These are phyloP conservation scores for Sprattus sprattus DNA, from an alignment of 2,113 vertebrate genomes.

Conservation along the genomic window DNA sequence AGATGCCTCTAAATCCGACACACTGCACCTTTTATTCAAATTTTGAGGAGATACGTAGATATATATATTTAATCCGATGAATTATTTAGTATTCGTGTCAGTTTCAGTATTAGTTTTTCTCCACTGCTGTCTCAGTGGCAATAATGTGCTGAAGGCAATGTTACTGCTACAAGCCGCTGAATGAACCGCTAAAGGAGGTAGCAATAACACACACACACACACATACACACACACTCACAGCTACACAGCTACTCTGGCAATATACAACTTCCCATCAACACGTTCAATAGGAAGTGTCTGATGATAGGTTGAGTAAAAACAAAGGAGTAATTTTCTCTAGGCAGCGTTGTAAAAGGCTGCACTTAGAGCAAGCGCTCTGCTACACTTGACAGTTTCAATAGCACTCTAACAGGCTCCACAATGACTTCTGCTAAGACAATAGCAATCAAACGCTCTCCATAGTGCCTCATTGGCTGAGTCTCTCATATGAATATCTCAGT, in stretches of 20 bases:
- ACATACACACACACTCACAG: slow-evolving; percentile 15
- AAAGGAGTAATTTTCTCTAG: neutral
- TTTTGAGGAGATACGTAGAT: neutral
- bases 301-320: neutral
- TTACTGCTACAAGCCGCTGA: neutral
- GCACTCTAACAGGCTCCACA: neutral
- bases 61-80: neutral
- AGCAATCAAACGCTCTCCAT: neutral
- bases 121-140: neutral
- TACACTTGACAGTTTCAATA: neutral
- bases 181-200: neutral
- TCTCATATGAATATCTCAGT: neutral
- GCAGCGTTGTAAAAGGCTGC: neutral
- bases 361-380: slow-evolving; percentile 1
- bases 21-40: neutral
- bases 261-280: neutral
- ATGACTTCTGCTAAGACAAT: slow-evolving; percentile 12
- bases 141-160: neutral
- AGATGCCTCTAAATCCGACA: too few relatives aligned
- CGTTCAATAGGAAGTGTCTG: neutral
- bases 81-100: neutral
- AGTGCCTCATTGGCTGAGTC: neutral
- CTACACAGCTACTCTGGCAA: neutral
- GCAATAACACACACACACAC: slow-evolving; percentile 11
- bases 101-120: neutral